phyloP scores from a whole-genome alignment of 1,140 invertebrate species.

The Coelopa frigida region DNA sequence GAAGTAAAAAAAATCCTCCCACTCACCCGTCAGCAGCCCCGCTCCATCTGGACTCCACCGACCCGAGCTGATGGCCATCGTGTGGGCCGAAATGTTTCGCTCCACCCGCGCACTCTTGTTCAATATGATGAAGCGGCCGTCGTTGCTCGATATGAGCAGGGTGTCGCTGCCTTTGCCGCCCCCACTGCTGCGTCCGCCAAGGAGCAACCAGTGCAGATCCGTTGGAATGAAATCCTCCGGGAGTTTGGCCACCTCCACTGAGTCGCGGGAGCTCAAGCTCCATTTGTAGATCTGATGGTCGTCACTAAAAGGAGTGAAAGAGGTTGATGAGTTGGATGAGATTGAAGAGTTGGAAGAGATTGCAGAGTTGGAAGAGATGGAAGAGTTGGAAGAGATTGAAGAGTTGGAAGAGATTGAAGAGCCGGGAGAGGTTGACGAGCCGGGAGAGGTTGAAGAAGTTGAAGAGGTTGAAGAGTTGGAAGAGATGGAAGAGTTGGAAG shows the following conservation, averaged over 20 bases:
- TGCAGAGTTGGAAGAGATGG: slow-evolving; percentile 5
- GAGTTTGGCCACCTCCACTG: slow-evolving; percentile 67
- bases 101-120: slow-evolving; percentile 86
- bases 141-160: slow-evolving; percentile 80
- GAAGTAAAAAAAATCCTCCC: slow-evolving; percentile 48
- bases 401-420: background rate
- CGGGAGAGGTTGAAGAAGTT: background rate
- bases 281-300: slow-evolving; percentile 86
- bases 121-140: slow-evolving; percentile 71
- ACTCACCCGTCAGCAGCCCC: slow-evolving; percentile 81
- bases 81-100: slow-evolving; percentile 86
- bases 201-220: slow-evolving; percentile 73
- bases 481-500: background rate
- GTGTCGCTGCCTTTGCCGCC: slow-evolving; percentile 71
- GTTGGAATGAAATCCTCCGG: slow-evolving; percentile 79
- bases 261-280: slow-evolving; percentile 74
- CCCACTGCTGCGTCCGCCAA: slow-evolving; percentile 45
- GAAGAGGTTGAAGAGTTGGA: background rate
- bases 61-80: slow-evolving; percentile 76
- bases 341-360: background rate
- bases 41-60: slow-evolving; percentile 91
- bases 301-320: slow-evolving; percentile 54
- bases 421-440: background rate
- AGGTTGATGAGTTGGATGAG: slow-evolving; percentile 8
- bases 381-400: background rate